Percentiles rank a stretch among this genome's conserved stretches.
These are phyloP conservation scores for Drosophila kikkawai DNA, from an alignment of 1,140 invertebrate genomes.

Conservation along the genomic window DNA sequence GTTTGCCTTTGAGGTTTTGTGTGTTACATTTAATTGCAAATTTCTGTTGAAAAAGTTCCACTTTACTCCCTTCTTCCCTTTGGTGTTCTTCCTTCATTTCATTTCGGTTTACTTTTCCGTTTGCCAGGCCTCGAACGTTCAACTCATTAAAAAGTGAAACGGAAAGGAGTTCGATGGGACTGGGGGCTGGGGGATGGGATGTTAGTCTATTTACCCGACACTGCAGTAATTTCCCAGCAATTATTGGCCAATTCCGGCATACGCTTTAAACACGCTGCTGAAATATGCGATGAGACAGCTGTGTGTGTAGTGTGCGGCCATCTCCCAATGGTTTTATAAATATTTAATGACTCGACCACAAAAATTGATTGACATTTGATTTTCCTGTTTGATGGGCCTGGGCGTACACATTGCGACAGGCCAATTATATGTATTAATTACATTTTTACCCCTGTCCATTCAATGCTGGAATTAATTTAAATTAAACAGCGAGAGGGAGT, in stretches of 20 bases:
- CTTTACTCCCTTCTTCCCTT: not conserved
- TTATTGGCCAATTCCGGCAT: slow-evolving; percentile 26
- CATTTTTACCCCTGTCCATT: slow-evolving; percentile 45
- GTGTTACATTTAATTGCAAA: slow-evolving; percentile 73
- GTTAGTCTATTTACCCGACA: slow-evolving; percentile 40
- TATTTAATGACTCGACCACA: slow-evolving; percentile 56
- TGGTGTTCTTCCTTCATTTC: slow-evolving; percentile 20
- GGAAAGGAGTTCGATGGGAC: slow-evolving; percentile 2
- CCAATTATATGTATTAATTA: slow-evolving; percentile 71
- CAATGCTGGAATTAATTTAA: slow-evolving; percentile 61
- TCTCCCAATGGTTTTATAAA: slow-evolving; percentile 31
- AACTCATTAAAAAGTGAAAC: slow-evolving; percentile 72
- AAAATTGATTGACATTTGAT: slow-evolving; percentile 70
- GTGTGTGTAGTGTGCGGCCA: slow-evolving; percentile 13
- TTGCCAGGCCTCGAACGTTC: slow-evolving; percentile 40
- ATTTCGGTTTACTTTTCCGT: slow-evolving; percentile 22
- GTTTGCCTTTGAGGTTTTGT: slow-evolving; percentile 79
- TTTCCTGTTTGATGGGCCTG: slow-evolving; percentile 24
- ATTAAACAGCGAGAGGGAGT: slow-evolving; percentile 36
- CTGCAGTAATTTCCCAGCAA: slow-evolving; percentile 29
- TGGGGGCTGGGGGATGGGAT: not conserved
- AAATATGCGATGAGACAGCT: slow-evolving; percentile 20
- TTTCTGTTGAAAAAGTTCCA: slow-evolving; percentile 62
- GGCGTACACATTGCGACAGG: slow-evolving; percentile 24
- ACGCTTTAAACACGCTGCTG: slow-evolving; percentile 4